Base-by-base conservation (phyloP, 1,140 invertebrate genomes). In the Heliconius eleuchia region DNA sequence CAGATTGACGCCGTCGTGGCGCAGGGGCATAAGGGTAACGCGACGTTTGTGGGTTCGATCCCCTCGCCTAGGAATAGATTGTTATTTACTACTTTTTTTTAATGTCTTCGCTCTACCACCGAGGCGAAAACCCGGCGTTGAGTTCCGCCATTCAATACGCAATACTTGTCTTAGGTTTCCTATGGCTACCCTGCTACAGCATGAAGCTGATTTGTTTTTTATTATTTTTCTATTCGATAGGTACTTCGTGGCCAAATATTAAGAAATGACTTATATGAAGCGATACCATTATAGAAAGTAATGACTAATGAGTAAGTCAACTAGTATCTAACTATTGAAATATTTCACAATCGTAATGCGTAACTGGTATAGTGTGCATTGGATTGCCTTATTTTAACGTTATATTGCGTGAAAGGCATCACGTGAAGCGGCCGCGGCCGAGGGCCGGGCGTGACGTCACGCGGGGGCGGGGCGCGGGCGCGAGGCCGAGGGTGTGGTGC, bases 401-500 rank as follows among this genome's bases (percentile, higher is more conserved):
- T 50, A 71, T 73, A 84, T 88, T 88, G 85, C 91, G 86, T 91
- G 88, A 88, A 88, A 86, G 87, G 85, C 84, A 81, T 91, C 90
- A 92, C 89, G 89, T 91, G 87, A 88, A 27, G n/a, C 60, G 76
- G 76, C 76, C 76, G 76, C 76, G 76, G 78, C 76, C 75, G 87
- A 84, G 87, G 83, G 83, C 83, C 85, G 83, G 83, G 83, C 81
- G 86, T 91, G 90, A 90, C 89, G 92, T 92, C 89, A 90, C 84
- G 30, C 74, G 73, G 66, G 78, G 57, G 71, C 72, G 78, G 78
- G 79, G 79, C 79, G 87, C 46, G 82, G 83, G 78, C 81, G 73
- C 81, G 85, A 83, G 87, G 86, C 80, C 85, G 91, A 92, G 89
- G 91, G 92, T 92, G 92, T 94, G 92, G 91, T 91, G 88, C 92